Evolutionary conservation across 2,888 invertebrate genomes (phyloP), one percentile per base, ranked within the genome.

Genomic region (Lasioglossum lativentre): DNA sequence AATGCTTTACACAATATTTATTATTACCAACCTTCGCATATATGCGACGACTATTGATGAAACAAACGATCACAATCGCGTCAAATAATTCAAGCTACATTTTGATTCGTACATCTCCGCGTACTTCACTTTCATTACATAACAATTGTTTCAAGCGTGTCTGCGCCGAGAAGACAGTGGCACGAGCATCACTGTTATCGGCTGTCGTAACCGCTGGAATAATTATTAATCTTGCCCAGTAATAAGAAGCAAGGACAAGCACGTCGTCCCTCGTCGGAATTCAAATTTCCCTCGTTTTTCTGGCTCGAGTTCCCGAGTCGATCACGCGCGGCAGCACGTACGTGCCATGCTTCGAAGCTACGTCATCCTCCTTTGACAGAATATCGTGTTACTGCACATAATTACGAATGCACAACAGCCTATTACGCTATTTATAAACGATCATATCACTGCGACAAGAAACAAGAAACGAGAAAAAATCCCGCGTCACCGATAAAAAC

Each of bases 331-430:
- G 92, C 91, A 89, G 87, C 92, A 92, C 89, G 12, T 84, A 76
- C 82, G 77, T 42, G 23, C 68, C 89, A 89, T 89, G 91, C 91
- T 87, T 87, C 47, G 42, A 86, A 59, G 73, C 88, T 90, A 91
- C 89, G 91, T 91, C 92, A 91, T 87, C 86, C 83, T 80, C 34
- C 82, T 91, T 91, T 91, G 88, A 90, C 90, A 89, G 91, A 88
- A 91, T 86, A 81, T 86, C 79, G 59, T 72, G 27, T 80, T 85
- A 76, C 75, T 88, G 42, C 59, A 72, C 38, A 74, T 59, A 59
- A 83, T 88, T 89, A 85, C 73, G 70, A 76, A 85, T 80, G 80
- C 84, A 59, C 78, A 77, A 80, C 73, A 83, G 77, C n/a, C 68
- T 66, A 87, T 70, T 73, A 47, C 72, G 66, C 56, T 90, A 86